Evolutionary conservation across 35 echinoderm and acorn worm species (phyloP).

Genomic region (Hemicentrotus pulcherrimus): DNA sequence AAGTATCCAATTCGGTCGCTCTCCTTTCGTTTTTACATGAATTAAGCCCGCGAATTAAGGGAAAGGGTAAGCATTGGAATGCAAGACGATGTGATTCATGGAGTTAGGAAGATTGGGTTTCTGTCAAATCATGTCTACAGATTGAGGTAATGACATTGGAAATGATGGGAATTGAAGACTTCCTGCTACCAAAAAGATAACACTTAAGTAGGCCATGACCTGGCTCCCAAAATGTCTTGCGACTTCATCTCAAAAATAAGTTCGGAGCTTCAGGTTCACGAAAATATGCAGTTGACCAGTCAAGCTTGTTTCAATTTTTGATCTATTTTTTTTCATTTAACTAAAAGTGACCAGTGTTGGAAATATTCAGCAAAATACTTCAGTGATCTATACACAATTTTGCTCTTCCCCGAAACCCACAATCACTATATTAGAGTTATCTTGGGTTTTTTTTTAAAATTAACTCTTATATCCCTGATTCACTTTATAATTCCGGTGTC

Average conservation of each 20-base stretch:
- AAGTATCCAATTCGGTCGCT: background rate
- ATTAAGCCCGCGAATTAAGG: background rate
- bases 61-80: background rate
- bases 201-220: background rate
- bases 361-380: no score
- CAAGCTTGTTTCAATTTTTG: background rate
- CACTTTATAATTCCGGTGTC: no score
- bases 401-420: no score
- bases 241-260: background rate
- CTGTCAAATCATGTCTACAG: constrained; percentile 26
- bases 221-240: background rate
- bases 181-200: background rate
- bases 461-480: no score
- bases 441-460: no score
- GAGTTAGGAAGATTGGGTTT: background rate
- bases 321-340: no score
- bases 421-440: no score
- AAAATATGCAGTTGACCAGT: background rate
- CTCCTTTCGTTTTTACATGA: background rate
- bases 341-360: no score
- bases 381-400: no score
- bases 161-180: constrained; percentile 32
- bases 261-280: constrained; percentile 3
- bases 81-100: background rate
- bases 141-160: constrained; percentile 10